Percentiles rank a stretch among this genome's conserved stretches.
Conservation (phyloP, 2,797 vertebrate species). For the Cossypha polioptera region DNA sequence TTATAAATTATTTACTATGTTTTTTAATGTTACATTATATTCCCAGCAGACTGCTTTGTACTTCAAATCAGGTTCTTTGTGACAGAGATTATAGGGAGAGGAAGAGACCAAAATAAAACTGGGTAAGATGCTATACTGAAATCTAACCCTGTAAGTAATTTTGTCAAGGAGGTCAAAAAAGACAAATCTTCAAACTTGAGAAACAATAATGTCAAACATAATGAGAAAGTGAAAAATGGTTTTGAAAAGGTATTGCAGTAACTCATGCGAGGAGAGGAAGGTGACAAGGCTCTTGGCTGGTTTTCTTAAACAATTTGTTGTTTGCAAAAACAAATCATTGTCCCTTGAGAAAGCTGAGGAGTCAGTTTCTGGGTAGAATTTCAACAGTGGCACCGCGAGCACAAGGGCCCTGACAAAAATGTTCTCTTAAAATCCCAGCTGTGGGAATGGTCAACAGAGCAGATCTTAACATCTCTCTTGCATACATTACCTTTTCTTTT, state of each 20-base stretch:
- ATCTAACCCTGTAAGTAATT: background rate
- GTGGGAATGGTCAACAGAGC: background rate
- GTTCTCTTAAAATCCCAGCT: background rate
- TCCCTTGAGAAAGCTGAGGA: background rate
- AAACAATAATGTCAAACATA: background rate
- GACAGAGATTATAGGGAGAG: background rate
- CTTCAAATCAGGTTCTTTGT: background rate
- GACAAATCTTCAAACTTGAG: background rate
- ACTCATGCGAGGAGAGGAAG: background rate
- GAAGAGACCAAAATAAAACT: background rate
- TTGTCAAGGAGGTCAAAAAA: background rate
- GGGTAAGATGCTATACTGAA: background rate
- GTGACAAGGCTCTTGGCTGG: background rate
- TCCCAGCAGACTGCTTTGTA: background rate
- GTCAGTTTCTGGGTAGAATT: background rate
- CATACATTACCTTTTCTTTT: conserved; percentile 13
- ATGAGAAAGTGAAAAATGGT: background rate
- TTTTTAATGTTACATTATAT: background rate
- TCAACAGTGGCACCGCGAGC: background rate
- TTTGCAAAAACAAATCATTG: background rate
- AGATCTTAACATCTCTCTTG: background rate
- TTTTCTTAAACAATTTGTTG: background rate
- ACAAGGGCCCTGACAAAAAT: background rate
- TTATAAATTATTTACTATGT: background rate
- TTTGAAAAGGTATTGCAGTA: background rate